Evolutionary conservation across 2,888 invertebrate genomes (phyloP), one percentile per base, ranked within the genome.

Genomic region (Agrochola macilenta): DNA sequence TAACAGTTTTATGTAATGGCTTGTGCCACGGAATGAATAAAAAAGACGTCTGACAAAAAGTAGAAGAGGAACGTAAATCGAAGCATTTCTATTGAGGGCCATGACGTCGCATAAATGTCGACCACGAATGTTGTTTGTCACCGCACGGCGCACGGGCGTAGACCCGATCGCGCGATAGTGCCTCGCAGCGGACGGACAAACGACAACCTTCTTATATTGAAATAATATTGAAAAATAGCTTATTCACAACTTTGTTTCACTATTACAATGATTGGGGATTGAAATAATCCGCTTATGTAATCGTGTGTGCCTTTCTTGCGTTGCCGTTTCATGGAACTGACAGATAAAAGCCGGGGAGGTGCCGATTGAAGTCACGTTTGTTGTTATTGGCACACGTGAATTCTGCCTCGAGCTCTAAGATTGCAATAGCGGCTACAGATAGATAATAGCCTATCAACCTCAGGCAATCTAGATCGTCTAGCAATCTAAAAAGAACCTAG

Each of bases 121-220:
- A 87, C 85, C 92, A 93, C 92, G 94, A 94, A 95, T 95, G 95
- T 95, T 95, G 95, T 96, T 95, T 96, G 96, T 96, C 96, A 95
- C 95, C 93, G 95, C 91, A 91, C 90, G 89, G 88, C 63, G 75
- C 79, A 65, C 78, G 69, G 71, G 81, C 83, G 85, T 87, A 88
- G 87, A 85, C 86, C 87, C 87, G 93, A 95, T 95, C 91, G 89
- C 89, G 89, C 91, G 95, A 95, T 95, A 94, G 91, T 88, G 89
- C 91, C 90, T 87, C 89, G 87, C 88, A 89, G 88, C 82, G 82
- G 89, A 90, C 79, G 80, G 85, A 89, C 88, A 84, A 88, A 88
- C 87, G 86, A 86, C 82, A 85, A 88, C 87, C 88, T 84, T 88
- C 91, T 90, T 89, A 89, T 87, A 90, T 90, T 91, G 88, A 87